These are phyloP conservation scores for Cotesia chilonis DNA, from an alignment of 1,140 invertebrate species.

Conservation along the genomic window DNA sequence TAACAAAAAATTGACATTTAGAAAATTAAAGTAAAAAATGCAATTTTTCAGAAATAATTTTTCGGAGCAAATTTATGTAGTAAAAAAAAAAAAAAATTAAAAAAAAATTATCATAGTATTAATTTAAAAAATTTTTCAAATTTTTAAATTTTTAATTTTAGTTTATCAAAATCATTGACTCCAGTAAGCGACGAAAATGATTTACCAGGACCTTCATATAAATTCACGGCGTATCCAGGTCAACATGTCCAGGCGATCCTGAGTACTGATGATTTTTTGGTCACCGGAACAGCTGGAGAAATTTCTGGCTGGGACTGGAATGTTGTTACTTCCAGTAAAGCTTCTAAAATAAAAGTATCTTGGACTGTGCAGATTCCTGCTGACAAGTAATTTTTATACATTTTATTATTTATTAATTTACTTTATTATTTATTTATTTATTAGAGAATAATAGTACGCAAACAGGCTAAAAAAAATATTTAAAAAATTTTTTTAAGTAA, in stretches of 20 bases:
- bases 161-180: conserved; percentile 69
- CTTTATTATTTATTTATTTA: conserved; percentile 16
- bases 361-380: conserved; percentile 79
- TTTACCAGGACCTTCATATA: conserved; percentile 68
- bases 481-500: too few relatives aligned
- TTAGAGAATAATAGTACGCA: too few relatives aligned
- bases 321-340: conserved; percentile 70
- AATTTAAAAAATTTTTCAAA: too few relatives aligned
- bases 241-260: conserved; percentile 77
- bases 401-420: not conserved
- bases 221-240: conserved; percentile 68
- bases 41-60: too few relatives aligned
- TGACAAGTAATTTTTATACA: conserved; percentile 59
- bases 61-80: too few relatives aligned
- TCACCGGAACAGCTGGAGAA: conserved; percentile 78
- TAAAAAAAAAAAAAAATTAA: too few relatives aligned
- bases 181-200: conserved; percentile 65
- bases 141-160: conserved; percentile 46
- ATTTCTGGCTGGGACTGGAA: conserved; percentile 83
- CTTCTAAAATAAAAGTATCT: conserved; percentile 67
- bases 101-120: too few relatives aligned
- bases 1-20: too few relatives aligned
- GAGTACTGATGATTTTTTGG: conserved; percentile 75
- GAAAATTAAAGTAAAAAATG: too few relatives aligned
- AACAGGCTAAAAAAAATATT: too few relatives aligned